Percentiles rank a stretch among this genome's conserved stretches.
Conservation (phyloP, 2,797 vertebrate genomes). For the Sebastes steindachneri region DNA sequence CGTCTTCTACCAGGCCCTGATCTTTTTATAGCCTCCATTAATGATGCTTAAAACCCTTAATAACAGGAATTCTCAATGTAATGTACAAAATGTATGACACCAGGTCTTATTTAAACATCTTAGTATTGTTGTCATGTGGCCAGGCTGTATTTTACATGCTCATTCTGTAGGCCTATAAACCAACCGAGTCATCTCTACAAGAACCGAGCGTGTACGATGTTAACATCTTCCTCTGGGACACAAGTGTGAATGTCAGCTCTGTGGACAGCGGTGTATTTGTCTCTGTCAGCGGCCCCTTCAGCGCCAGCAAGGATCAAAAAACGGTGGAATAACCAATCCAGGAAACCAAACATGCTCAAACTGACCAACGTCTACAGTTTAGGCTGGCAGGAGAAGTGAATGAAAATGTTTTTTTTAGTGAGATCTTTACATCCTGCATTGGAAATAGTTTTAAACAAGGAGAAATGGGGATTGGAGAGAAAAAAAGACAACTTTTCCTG, state of each 20-base stretch:
- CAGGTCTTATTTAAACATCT: background rate
- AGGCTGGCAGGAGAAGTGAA: slow-evolving; percentile 15
- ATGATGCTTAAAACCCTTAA: background rate
- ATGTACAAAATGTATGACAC: background rate
- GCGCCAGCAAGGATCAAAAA: slow-evolving; percentile 38
- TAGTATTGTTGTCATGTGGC: background rate
- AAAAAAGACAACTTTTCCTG: background rate
- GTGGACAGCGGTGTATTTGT: slow-evolving; percentile 33
- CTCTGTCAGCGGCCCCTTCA: slow-evolving; percentile 47
- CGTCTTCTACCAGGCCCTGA: background rate
- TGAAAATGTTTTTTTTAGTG: background rate
- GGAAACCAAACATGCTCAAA: slow-evolving; percentile 48
- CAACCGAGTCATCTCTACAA: background rate
- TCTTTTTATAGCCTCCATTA: background rate
- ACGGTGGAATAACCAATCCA: slow-evolving; percentile 43
- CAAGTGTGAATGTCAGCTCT: slow-evolving; percentile 10
- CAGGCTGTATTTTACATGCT: background rate
- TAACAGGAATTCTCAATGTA: background rate
- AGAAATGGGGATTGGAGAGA: background rate
- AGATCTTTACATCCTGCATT: slow-evolving; percentile 17
- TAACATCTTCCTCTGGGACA: slow-evolving; percentile 1
- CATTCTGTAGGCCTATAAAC: background rate
- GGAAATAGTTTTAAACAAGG: background rate
- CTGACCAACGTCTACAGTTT: slow-evolving; percentile 30
- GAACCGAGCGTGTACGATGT: background rate